Conservation (phyloP, 1,140 invertebrate genomes). For the Plutomurus gul region DNA sequence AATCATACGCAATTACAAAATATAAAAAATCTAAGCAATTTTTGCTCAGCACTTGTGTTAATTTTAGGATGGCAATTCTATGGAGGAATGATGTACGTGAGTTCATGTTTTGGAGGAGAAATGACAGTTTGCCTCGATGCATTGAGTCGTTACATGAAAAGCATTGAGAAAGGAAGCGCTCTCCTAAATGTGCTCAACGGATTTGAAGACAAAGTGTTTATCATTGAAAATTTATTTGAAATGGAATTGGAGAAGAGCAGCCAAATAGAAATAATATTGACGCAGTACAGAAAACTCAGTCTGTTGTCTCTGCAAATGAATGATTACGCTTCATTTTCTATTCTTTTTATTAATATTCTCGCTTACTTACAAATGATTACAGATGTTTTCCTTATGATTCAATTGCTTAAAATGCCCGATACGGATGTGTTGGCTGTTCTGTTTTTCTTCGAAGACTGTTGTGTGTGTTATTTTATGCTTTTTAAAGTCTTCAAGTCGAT, state of each 20-base stretch:
- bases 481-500: conserved; percentile 29
- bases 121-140: neutral
- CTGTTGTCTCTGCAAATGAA: conserved; percentile 7
- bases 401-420: neutral
- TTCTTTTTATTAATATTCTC: conserved; percentile 5
- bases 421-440: neutral
- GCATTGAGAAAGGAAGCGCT: neutral
- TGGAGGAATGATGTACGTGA: neutral
- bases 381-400: conserved; percentile 37
- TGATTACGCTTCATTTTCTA: conserved; percentile 2
- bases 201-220: neutral
- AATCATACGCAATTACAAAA: too few species aligned
- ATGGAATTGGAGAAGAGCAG: neutral
- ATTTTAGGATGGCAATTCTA: conserved; percentile 24
- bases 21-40: too few species aligned
- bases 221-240: neutral
- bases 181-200: neutral
- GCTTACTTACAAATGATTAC: conserved; percentile 39
- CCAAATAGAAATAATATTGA: neutral
- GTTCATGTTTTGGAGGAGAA: neutral
- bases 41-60: too few species aligned
- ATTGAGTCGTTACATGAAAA: neutral
- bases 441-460: conserved; percentile 8
- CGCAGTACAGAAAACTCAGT: conserved; percentile 7
- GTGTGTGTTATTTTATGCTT: conserved; percentile 27